A percentile compares a stretch with the other conserved stretches of the same genome.
Conservation (phyloP, 92 coral and sea anemone genomes). For the Porites lobata region DNA sequence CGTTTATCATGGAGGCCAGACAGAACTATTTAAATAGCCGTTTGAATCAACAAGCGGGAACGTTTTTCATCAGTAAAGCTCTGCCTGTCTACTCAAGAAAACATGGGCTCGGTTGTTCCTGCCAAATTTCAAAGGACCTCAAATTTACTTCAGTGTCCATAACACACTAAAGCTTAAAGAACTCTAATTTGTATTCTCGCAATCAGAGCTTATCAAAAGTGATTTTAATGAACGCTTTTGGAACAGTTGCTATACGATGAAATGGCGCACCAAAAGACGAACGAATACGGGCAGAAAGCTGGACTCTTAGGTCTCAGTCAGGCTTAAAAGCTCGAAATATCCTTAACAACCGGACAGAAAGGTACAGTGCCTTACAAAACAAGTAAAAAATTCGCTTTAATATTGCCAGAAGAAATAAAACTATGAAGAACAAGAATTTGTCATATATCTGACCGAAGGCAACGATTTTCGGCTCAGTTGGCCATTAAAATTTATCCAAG, state of each 20-base stretch:
- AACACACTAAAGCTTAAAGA: conserved; percentile 9
- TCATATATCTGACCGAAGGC: neutral
- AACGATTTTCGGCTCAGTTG: neutral
- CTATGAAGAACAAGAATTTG: neutral
- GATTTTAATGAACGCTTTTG: conserved; percentile 10
- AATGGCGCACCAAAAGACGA: conserved; percentile 18
- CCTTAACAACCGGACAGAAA: neutral
- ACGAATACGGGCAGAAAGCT: neutral
- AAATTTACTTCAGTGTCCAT: neutral
- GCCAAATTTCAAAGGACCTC: neutral
- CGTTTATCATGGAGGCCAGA: conserved; percentile 32
- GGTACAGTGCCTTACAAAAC: neutral
- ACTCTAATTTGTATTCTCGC: conserved; percentile 3
- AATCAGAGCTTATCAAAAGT: conserved; percentile 23
- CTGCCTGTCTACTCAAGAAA: neutral
- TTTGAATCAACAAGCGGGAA: conserved; percentile 30
- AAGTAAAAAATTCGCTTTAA: neutral
- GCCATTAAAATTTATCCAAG: neutral
- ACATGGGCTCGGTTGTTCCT: neutral
- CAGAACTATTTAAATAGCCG: conserved; percentile 32
- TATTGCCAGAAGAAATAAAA: neutral
- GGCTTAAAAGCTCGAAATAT: neutral
- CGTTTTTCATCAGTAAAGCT: neutral
- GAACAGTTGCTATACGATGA: conserved; percentile 17
- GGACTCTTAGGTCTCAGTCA: neutral